Conservation (phyloP, 2,888 invertebrate species). For the Pocota personata region DNA sequence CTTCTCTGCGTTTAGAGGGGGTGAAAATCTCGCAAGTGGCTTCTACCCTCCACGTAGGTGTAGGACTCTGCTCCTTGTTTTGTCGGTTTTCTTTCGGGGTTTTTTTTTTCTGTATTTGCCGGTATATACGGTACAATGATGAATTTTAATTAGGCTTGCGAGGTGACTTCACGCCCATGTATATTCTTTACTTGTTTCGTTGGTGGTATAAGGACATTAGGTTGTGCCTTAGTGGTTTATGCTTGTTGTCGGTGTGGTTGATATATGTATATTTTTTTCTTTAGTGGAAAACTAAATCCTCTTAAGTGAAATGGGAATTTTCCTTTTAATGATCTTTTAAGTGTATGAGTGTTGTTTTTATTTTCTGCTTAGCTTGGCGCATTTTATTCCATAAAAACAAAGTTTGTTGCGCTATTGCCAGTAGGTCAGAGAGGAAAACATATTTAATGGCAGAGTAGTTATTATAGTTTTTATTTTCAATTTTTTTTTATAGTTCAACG, state of each 20-base stretch:
- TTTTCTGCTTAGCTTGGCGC: background rate
- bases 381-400: background rate
- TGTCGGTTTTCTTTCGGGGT: background rate
- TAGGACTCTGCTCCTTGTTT: background rate
- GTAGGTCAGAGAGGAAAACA: slow-evolving; percentile 15
- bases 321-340: slow-evolving; percentile 31
- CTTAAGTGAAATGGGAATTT: slow-evolving; percentile 9
- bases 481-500: background rate
- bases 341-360: background rate
- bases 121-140: slow-evolving; percentile 5
- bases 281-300: background rate
- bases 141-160: slow-evolving; percentile 52
- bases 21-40: background rate
- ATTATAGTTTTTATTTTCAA: slow-evolving; percentile 9
- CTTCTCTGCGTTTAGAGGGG: background rate
- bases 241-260: background rate
- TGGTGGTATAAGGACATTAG: background rate
- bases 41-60: background rate
- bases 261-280: background rate
- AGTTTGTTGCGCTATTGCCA: slow-evolving; percentile 22
- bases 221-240: background rate
- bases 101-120: background rate
- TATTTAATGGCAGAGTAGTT: slow-evolving; percentile 25
- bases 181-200: background rate
- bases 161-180: slow-evolving; percentile 23